Conservation (phyloP, 1,140 invertebrate species). For the Littorina saxatilis region DNA sequence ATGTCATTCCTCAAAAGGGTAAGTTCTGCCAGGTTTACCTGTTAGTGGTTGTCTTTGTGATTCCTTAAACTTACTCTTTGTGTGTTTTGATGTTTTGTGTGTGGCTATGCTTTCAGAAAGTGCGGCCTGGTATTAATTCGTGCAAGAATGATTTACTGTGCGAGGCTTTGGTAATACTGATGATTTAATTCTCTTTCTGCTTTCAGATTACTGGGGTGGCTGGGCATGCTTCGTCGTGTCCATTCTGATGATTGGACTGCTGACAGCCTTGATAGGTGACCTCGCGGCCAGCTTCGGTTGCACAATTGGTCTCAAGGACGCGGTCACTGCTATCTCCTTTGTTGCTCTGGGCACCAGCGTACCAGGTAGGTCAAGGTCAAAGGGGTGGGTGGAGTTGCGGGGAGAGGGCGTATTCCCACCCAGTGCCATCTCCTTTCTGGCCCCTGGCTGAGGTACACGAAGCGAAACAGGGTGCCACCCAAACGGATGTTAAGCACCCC, state of each 20-base stretch:
- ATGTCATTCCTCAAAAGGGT: too few species aligned
- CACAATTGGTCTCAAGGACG: constrained; percentile 96
- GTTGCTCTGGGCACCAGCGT: constrained; percentile 97
- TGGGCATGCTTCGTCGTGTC: constrained; percentile 96
- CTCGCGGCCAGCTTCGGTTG: constrained; percentile 97
- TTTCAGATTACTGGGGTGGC: constrained; percentile 83
- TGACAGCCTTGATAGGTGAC: constrained; percentile 97
- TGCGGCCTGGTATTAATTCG: too few species aligned
- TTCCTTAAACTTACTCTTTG: too few species aligned
- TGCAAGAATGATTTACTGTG: too few species aligned
- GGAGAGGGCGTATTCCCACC: background rate
- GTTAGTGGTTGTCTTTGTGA: too few species aligned
- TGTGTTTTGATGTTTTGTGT: too few species aligned
- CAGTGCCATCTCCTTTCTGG: background rate
- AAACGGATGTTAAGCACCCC: background rate
- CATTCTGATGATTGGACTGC: constrained; percentile 94
- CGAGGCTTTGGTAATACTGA: too few species aligned
- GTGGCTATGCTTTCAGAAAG: too few species aligned
- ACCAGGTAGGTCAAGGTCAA: constrained; percentile 84
- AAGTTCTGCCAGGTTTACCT: too few species aligned
- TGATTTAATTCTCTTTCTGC: too few species aligned
- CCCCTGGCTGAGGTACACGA: too few species aligned
- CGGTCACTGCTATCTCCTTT: constrained; percentile 97
- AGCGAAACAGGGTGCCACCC: too few species aligned
- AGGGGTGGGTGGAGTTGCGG: background rate